Conservation (phyloP, 2,888 invertebrate species). For the Deilephila porcellus region DNA sequence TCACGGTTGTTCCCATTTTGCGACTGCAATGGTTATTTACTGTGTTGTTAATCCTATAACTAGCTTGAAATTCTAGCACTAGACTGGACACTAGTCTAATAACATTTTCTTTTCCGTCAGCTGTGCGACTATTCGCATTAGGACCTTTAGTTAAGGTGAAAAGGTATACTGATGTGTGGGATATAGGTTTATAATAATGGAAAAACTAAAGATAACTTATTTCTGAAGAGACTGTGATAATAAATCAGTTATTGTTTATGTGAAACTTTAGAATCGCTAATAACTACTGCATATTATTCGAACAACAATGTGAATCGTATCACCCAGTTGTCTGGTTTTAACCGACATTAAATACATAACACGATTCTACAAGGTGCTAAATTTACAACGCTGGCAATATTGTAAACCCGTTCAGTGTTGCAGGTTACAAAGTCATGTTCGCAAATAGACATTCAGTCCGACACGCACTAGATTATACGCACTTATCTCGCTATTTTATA, state of each 20-base stretch:
- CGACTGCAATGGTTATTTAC: too few species aligned
- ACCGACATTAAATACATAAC: conserved; percentile 1
- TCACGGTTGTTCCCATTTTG: too few species aligned
- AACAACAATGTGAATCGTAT: not conserved
- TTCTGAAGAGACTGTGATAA: too few species aligned
- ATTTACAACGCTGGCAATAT: conserved; percentile 6
- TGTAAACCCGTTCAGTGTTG: conserved; percentile 6
- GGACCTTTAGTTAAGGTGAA: too few species aligned
- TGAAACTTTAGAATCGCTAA: not conserved
- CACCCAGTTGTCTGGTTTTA: conserved; percentile 1
- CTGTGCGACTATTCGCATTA: too few species aligned
- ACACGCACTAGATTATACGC: conserved; percentile 3
- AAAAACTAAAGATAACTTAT: too few species aligned
- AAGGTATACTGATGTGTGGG: too few species aligned
- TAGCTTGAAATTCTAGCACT: too few species aligned
- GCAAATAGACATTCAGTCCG: conserved; percentile 6
- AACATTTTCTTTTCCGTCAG: too few species aligned
- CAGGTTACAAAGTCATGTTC: conserved; percentile 6
- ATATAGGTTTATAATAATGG: too few species aligned
- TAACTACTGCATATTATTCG: not conserved
- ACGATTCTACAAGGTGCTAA: conserved; percentile 6
- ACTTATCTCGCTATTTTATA: not conserved
- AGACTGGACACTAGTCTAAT: too few species aligned
- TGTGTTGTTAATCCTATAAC: too few species aligned
- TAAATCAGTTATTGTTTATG: not conserved